Evolutionary conservation across 1,140 invertebrate species (phyloP).

Genomic region (Parapsyche elsis): DNA sequence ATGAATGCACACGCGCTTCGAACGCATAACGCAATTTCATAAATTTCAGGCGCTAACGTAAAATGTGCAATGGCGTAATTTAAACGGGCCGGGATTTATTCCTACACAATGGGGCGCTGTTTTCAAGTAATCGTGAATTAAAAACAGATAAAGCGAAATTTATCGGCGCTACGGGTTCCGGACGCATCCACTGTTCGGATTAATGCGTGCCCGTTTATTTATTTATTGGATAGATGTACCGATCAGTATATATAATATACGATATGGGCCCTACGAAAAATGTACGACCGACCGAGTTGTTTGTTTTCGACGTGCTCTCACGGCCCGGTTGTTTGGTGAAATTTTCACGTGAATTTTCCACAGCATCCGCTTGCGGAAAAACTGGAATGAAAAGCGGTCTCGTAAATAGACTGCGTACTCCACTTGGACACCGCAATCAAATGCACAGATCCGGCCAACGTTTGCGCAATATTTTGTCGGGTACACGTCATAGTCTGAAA

Average conservation of each 20-base stretch:
- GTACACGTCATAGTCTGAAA: too few relatives aligned
- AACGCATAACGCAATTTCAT: slow-evolving; percentile 26
- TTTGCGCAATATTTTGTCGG: too few relatives aligned
- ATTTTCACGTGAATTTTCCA: too few relatives aligned
- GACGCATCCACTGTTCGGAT: slow-evolving; percentile 44
- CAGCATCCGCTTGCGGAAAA: too few relatives aligned
- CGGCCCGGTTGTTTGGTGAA: too few relatives aligned
- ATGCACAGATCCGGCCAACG: too few relatives aligned
- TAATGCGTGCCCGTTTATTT: slow-evolving; percentile 50
- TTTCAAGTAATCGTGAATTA: slow-evolving; percentile 52
- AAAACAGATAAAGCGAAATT: slow-evolving; percentile 53
- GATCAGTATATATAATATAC: neutral
- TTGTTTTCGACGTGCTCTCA: slow-evolving; percentile 24
- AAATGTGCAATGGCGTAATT: slow-evolving; percentile 32
- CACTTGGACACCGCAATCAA: too few relatives aligned
- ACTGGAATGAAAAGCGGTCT: too few relatives aligned
- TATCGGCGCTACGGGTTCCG: slow-evolving; percentile 47
- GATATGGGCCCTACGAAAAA: slow-evolving; percentile 37
- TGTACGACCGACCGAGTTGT: slow-evolving; percentile 33
- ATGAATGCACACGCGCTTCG: neutral
- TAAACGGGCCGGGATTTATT: slow-evolving; percentile 41
- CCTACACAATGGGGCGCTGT: slow-evolving; percentile 40
- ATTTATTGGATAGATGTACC: slow-evolving; percentile 38
- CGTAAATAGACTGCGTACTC: too few relatives aligned
- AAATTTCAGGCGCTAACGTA: slow-evolving; percentile 13